phyloP scores from a whole-genome alignment of 2,797 vertebrate species.

The Falco naumanni region DNA sequence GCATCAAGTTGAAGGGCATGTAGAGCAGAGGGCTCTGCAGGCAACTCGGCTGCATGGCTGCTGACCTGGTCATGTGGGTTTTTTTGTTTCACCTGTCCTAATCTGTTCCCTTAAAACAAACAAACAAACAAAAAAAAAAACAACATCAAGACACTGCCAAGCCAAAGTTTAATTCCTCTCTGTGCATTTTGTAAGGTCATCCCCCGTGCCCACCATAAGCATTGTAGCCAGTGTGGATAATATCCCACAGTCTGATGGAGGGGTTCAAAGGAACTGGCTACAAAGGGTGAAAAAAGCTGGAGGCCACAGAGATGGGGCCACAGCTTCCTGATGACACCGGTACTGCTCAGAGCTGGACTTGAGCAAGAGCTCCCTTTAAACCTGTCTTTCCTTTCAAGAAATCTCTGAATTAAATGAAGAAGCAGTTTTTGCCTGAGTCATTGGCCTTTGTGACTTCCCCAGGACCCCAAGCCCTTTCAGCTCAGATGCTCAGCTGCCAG shows the following conservation, averaged over 20 bases:
- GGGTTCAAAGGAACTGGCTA: neutral
- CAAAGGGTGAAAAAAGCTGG: neutral
- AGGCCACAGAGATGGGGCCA: neutral
- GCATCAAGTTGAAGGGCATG: rapidly evolving
- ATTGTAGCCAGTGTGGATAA: rapidly evolving
- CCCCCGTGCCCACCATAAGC: rapidly evolving
- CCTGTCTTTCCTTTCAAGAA: neutral
- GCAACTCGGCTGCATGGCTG: rapidly evolving
- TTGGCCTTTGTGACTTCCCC: neutral
- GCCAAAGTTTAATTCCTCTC: neutral
- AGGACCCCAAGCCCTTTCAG: neutral
- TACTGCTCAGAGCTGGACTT: neutral
- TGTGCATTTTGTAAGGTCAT: neutral
- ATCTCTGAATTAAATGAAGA: neutral
- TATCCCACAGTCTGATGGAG: neutral
- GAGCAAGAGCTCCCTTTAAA: neutral
- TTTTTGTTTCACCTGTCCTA: neutral
- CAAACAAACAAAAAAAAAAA: neutral
- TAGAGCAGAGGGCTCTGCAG: neutral
- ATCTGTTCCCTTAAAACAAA: neutral
- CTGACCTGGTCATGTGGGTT: neutral
- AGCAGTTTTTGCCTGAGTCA: neutral
- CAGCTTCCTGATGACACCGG: neutral
- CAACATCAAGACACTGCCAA: neutral
- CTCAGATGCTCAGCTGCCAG: neutral